Base-by-base conservation (phyloP, 2,888 invertebrate genomes). In the Ganaspis brasiliensis region DNA sequence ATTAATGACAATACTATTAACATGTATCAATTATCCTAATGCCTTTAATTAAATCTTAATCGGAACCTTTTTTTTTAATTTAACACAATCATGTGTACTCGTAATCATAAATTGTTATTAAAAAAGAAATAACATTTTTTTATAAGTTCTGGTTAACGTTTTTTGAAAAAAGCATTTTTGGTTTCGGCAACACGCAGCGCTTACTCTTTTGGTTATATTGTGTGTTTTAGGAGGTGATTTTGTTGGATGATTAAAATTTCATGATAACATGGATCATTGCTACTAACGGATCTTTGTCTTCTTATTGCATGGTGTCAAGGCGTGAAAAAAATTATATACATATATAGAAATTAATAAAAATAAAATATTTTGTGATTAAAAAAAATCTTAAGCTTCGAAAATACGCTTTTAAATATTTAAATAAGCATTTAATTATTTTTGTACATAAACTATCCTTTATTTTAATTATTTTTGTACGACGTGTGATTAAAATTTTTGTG, bases 191-290 rank as follows among this genome's bases (percentile, higher is more conserved):
- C 61, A 77, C 37, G 75, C 75, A 74, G 63, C 56, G 76, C 73
- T 79, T 71, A 77, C 76, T 74, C n/a, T 77, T 73, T 75, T 79
- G 76, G 67, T 75, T 74, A 77, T 45, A 40, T 87, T 87, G 76
- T 87, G 81, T 86, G 86, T 86, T 88, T 83, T 85, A 87, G 87
- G 86, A 79, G 83, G 83, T 84, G 85, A 84, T 86, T 84, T 79
- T 80, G 73, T 84, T 81, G 86, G 86, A 85, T 83, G 82, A 85
- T 72, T 81, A 80, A 45, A 75, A 71, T 80, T 70, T 67, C 24
- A 19, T 63, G 63, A 21, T 67, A 67, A 49, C 45, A 67, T n/a
- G 75, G 75, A 72, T 71, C 57, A 45, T 67, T 67, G 24, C 67
- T n/a, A 61, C 37, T 74, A 26, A 72, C n/a, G 49, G 52, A 72